Evolutionary conservation across 1,140 invertebrate genomes (phyloP).

Genomic region (Ruditapes philippinarum): DNA sequence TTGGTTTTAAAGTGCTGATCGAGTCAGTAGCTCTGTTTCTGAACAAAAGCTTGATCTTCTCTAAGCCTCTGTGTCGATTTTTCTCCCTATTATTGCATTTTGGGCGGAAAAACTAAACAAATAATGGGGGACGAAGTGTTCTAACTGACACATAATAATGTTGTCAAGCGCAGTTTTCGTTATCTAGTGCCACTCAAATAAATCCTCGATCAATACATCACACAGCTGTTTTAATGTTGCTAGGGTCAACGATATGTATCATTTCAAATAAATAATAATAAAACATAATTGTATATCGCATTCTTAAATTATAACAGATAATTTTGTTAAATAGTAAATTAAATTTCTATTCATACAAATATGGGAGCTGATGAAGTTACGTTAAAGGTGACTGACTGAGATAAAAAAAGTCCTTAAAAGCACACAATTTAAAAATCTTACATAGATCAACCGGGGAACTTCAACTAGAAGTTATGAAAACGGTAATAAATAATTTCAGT

Average conservation of each 20-base stretch:
- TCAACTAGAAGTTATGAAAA: too few species aligned
- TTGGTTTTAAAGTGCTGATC: constrained; percentile 49
- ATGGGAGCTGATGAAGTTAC: too few species aligned
- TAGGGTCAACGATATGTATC: constrained; percentile 5
- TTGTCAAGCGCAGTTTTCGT: background rate
- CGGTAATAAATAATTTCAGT: too few species aligned
- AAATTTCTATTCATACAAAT: too few species aligned
- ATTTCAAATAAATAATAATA: too few species aligned
- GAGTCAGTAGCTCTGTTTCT: constrained; percentile 16
- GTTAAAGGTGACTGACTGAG: too few species aligned
- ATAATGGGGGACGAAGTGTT: background rate
- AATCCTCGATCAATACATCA: constrained; percentile 15
- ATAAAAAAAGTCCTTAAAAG: too few species aligned
- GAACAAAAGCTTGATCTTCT: constrained; percentile 38
- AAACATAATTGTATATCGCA: too few species aligned
- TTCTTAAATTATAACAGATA: too few species aligned
- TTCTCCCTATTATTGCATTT: constrained; percentile 50
- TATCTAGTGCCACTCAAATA: constrained; percentile 22
- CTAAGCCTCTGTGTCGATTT: constrained; percentile 55
- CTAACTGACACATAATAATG: constrained; percentile 22
- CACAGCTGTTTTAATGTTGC: constrained; percentile 38
- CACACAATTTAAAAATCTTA: too few species aligned
- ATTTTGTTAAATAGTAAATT: too few species aligned
- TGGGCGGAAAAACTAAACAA: constrained; percentile 42
- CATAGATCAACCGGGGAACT: too few species aligned